Percentiles rank a stretch among this genome's conserved stretches.
Evolutionary conservation across 2,113 vertebrate species (phyloP).

Genomic region (Bombycilla garrulus): DNA sequence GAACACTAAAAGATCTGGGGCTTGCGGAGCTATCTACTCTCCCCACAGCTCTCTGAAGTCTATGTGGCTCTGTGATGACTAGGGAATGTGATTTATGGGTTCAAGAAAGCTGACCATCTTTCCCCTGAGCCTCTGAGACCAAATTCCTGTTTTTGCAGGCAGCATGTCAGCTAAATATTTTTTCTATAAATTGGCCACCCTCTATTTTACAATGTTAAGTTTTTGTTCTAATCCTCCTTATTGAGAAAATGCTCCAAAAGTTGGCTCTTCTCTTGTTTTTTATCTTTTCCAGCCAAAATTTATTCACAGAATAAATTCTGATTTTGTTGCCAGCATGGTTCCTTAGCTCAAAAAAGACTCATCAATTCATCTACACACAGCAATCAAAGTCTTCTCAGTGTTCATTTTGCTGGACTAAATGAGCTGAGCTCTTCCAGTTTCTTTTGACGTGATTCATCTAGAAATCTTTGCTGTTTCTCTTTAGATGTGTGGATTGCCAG

Average conservation of each 20-base stretch:
- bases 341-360: constrained; percentile 1
- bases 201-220: not conserved
- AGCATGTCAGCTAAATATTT: not conserved
- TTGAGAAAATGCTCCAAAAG: not conserved
- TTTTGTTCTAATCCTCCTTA: not conserved
- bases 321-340: not conserved
- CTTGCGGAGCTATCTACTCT: not conserved
- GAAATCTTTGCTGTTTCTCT: not conserved
- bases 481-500: fast-evolving
- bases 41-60: not conserved
- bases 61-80: not conserved
- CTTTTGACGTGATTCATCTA: not conserved
- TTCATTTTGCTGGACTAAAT: constrained; percentile 5
- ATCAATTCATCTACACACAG: not conserved
- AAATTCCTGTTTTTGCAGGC: constrained; percentile 32
- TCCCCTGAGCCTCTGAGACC: not conserved
- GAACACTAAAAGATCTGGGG: constrained; percentile 16
- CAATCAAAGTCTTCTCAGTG: not conserved
- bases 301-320: not conserved
- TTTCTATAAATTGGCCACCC: not conserved
- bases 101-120: not conserved
- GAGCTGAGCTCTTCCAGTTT: not conserved
- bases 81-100: not conserved
- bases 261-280: not conserved
- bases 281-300: constrained; percentile 30